phyloP scores from a whole-genome alignment of 1,140 invertebrate species.

The Neodiprion fabricii region DNA sequence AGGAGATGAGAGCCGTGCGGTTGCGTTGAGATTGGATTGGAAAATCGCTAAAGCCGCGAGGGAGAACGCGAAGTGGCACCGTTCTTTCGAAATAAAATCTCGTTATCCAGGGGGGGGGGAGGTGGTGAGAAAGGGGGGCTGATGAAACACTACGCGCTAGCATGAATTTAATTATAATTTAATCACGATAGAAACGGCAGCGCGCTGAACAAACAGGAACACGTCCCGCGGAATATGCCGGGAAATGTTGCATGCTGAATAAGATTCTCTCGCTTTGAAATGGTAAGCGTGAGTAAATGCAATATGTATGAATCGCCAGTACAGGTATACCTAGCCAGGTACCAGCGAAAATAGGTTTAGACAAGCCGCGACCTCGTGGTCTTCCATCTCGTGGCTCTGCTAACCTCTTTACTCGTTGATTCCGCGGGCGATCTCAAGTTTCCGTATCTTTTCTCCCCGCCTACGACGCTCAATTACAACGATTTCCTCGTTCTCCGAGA shows the following conservation, averaged over 20 bases:
- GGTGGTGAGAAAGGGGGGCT: too few species aligned
- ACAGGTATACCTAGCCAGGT: not conserved
- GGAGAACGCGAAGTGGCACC: not conserved
- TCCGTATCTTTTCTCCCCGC: not conserved
- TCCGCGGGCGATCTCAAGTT: not conserved
- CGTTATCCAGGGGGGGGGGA: not conserved
- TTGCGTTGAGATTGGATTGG: not conserved
- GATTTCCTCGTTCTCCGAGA: not conserved
- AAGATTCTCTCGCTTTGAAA: not conserved
- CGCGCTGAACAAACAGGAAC: not conserved
- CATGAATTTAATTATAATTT: not conserved
- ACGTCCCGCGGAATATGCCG: not conserved
- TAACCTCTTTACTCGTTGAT: not conserved
- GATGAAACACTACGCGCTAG: not conserved
- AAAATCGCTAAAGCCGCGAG: too few species aligned
- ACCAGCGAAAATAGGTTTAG: not conserved
- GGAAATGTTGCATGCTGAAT: conserved; percentile 7
- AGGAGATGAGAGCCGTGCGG: not conserved
- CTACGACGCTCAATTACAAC: not conserved
- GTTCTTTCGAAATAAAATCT: not conserved
- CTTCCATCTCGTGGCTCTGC: too few species aligned
- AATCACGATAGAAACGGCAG: not conserved
- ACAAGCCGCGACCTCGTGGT: not conserved
- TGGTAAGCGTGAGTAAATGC: conserved; percentile 3
- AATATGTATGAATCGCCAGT: not conserved